Evolutionary conservation across 2,113 vertebrate genomes (phyloP).

Genomic region (Eulemur macaco): DNA sequence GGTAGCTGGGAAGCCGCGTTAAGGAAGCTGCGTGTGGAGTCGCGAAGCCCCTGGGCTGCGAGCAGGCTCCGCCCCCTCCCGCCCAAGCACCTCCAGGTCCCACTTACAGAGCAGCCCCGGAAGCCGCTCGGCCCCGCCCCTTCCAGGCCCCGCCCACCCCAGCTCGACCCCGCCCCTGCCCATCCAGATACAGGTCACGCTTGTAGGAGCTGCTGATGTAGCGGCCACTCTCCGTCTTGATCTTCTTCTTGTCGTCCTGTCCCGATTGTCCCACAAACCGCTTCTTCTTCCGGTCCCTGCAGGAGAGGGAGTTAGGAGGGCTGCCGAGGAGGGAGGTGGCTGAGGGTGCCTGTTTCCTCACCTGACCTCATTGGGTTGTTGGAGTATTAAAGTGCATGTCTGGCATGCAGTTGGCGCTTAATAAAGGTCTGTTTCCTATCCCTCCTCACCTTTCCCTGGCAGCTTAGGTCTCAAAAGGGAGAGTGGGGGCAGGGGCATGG

Average conservation of each 20-base stretch:
- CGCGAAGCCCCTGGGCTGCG: fast-evolving
- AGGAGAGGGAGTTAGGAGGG: not conserved
- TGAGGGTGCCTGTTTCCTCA: not conserved
- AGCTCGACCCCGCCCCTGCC: no score
- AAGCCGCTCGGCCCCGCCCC: conserved; percentile 76
- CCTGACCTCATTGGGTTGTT: no score
- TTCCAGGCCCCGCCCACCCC: no score
- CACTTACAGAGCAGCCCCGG: not conserved
- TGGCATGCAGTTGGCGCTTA: not conserved
- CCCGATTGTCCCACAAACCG: conserved; percentile 91
- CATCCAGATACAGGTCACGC: conserved; percentile 94
- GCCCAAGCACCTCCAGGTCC: conserved; percentile 47
- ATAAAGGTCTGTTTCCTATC: not conserved
- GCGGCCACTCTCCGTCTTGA: conserved; percentile 90
- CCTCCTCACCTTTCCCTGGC: not conserved
- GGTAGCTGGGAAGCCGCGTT: conserved; percentile 86
- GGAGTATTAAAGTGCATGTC: not conserved
- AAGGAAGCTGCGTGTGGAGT: conserved; percentile 71
- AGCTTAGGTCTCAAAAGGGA: not conserved
- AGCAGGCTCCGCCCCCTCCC: not conserved
- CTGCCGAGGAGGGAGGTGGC: fast-evolving
- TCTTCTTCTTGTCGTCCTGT: conserved; percentile 93
- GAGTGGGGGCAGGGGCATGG: not conserved
- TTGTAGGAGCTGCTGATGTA: conserved; percentile 90
- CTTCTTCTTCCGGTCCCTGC: conserved; percentile 97